Evolutionary conservation across 2,888 invertebrate species (phyloP), one percentile per base, ranked within the genome.

Genomic region (Limnephilus auricula): DNA sequence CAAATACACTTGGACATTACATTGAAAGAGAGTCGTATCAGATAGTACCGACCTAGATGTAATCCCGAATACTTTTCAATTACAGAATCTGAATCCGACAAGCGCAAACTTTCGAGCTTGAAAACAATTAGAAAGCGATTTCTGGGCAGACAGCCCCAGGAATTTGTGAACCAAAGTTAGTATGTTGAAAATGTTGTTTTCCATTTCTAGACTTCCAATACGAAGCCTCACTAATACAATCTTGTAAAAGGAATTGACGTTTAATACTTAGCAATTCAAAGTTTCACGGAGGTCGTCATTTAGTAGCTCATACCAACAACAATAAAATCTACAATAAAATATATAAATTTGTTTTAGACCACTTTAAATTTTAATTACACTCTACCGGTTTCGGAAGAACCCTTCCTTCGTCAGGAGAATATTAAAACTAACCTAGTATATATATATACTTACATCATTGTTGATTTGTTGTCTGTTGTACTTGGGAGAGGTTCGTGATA

Each of bases 41-140:
- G n/a, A 65, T 65, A n/a, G 65, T 65, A n/a, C 65, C 9, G 65
- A 25, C 65, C 65, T 65, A 65, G 65, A 65, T n/a, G 37, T 82
- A 34, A 82, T 82, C 82, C 18, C 34, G 25, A 82, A 82, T n/a
- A 82, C 82, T 82, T 82, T 82, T 82, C 82, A 82, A 34, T 82
- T 82, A 34, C 82, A 32, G 82, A 37, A 65, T 65, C 65, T 65
- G 65, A 65, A 82, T 82, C 82, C 82, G 82, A 82, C 82, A 34
- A 34, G 82, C 34, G 34, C 32, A 82, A 82, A 82, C 34, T 82
- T 82, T 34, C 10, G 18, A 82, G 32, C 82, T 34, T 37, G 34
- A 37, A 37, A 82, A 82, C 82, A 82, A 82, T 82, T 82, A 82
- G 18, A 82, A 18, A 25, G 15, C 34, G 82, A 82, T 82, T 32